A percentile compares a stretch with the other conserved stretches of the same genome.
phyloP scores from a whole-genome alignment of 64 coral and sea anemone genomes.

The Stichodactyla mertensii region DNA sequence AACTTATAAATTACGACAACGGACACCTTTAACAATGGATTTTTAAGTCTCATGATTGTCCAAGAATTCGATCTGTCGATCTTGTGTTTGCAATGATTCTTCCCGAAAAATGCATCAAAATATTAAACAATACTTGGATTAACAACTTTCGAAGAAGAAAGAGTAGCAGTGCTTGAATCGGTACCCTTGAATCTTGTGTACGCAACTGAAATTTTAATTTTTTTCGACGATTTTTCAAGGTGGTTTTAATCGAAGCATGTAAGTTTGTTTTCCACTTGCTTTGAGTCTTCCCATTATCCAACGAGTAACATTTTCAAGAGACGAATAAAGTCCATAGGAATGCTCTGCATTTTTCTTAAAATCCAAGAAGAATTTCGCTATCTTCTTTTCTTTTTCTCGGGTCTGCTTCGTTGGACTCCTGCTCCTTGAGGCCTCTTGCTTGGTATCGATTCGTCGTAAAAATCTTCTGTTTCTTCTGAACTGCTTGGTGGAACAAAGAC shows the following conservation, averaged over 20 bases:
- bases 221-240: background rate
- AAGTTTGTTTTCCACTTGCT: background rate
- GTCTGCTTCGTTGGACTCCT: background rate
- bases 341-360: background rate
- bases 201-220: background rate
- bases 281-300: background rate
- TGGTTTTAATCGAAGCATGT: background rate
- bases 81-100: background rate
- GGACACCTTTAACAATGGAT: background rate
- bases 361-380: background rate
- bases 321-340: background rate
- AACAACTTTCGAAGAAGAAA: background rate
- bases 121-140: background rate
- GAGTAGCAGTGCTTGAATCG: background rate
- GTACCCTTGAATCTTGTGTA: background rate
- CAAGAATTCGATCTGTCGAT: background rate
- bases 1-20: background rate
- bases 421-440: background rate
- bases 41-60: background rate
- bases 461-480: slow-evolving; percentile 5
- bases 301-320: background rate
- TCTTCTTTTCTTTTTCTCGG: slow-evolving; percentile 7
- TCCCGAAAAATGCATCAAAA: background rate
- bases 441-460: background rate
- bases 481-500: slow-evolving; percentile 59